Evolutionary conservation across 2,888 invertebrate species (phyloP).

Genomic region (Oligia latruncula): DNA sequence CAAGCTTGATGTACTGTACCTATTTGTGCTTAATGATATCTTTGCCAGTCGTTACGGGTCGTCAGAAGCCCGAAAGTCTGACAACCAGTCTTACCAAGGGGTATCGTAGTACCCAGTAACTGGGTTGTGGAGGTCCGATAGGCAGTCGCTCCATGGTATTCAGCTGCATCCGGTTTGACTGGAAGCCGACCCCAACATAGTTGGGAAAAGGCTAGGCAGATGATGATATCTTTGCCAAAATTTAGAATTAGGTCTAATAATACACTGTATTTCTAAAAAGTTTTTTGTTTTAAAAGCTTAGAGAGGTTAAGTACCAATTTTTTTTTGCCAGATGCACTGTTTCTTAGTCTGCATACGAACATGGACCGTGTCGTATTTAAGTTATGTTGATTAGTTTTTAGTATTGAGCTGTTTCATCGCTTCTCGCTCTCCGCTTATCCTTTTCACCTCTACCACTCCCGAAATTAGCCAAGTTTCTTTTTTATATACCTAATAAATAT

Average conservation of each 20-base stretch:
- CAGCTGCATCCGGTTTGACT: too few species aligned
- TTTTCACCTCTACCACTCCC: slow-evolving; percentile 39
- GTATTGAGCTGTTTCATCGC: not conserved
- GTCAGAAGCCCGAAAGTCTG: too few species aligned
- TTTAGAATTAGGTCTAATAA: not conserved
- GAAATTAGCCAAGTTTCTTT: slow-evolving; percentile 75
- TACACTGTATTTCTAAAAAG: too few species aligned
- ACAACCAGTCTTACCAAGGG: too few species aligned
- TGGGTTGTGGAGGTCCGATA: too few species aligned
- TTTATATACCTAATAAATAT: slow-evolving; percentile 75
- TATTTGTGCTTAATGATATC: not conserved
- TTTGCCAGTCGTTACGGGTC: not conserved
- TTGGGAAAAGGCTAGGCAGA: too few species aligned
- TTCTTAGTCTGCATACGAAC: not conserved
- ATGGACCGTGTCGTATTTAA: not conserved
- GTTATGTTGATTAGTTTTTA: too few species aligned
- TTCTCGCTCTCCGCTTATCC: slow-evolving; percentile 29
- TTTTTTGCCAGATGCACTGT: not conserved
- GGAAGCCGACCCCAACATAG: too few species aligned
- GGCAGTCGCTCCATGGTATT: too few species aligned
- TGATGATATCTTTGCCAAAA: not conserved
- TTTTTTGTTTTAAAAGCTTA: not conserved
- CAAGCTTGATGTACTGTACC: not conserved
- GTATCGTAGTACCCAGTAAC: too few species aligned
- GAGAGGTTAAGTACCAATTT: not conserved